These are phyloP conservation scores for Psittacus erithacus DNA, from an alignment of 2,113 vertebrate species.

Conservation along the genomic window DNA sequence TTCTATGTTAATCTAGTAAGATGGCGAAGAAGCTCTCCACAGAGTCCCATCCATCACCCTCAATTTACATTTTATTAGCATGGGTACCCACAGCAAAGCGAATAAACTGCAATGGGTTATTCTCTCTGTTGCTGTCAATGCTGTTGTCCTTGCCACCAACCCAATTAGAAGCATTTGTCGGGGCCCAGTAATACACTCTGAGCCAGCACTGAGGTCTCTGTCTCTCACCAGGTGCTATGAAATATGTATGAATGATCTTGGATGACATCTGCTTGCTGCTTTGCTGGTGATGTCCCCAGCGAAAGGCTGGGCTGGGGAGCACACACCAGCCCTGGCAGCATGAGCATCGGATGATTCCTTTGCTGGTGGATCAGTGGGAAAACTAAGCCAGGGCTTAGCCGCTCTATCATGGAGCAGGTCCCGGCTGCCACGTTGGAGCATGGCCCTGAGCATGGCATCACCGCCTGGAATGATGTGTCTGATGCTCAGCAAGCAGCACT, in stretches of 20 bases:
- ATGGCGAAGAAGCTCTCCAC: neutral
- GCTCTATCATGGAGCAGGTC: neutral
- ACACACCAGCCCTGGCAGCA: fast-evolving
- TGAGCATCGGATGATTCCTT: neutral
- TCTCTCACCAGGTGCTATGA: constrained; percentile 48
- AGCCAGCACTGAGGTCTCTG: neutral
- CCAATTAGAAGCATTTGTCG: constrained; percentile 56
- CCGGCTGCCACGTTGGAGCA: fast-evolving
- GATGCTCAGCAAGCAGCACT: neutral
- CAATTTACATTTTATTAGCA: neutral
- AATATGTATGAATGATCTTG: constrained; percentile 72
- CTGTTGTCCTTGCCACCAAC: neutral
- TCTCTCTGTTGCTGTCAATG: constrained; percentile 20
- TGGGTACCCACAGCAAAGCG: neutral
- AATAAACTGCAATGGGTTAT: neutral
- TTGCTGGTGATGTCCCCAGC: constrained; percentile 28
- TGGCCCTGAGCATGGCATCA: neutral
- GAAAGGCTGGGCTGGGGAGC: neutral
- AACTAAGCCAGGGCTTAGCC: neutral
- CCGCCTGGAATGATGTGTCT: neutral
- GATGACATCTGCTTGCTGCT: constrained; percentile 73
- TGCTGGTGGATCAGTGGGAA: neutral
- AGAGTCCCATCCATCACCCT: neutral
- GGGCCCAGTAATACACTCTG: constrained; percentile 17
- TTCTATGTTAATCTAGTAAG: neutral